A percentile compares a stretch with the other conserved stretches of the same genome.
Conservation (phyloP, 2,797 vertebrate genomes). For the Chiloscyllium punctatum region DNA sequence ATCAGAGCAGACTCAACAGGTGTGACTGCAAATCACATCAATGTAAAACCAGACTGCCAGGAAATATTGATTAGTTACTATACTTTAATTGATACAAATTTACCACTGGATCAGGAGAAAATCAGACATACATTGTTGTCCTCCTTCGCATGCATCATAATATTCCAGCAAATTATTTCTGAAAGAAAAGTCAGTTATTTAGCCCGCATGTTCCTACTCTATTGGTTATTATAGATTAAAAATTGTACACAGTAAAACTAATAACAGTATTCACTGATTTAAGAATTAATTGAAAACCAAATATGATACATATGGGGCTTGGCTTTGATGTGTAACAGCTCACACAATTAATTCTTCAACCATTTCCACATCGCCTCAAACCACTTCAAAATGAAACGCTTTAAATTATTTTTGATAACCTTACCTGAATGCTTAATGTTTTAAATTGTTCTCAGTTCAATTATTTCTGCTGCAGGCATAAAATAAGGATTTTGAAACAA, state of each 20-base stretch:
- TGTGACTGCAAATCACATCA: background rate
- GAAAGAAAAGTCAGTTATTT: background rate
- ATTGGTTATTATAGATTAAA: background rate
- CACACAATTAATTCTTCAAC: background rate
- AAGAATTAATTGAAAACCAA: background rate
- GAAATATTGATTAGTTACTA: background rate
- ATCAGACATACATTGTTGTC: background rate
- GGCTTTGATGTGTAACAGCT: background rate
- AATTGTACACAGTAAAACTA: background rate
- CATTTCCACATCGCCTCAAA: background rate
- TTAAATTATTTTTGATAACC: slow-evolving; percentile 28
- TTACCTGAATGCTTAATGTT: background rate
- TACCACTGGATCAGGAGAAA: background rate
- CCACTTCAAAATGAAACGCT: background rate
- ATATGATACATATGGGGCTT: background rate
- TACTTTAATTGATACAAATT: background rate
- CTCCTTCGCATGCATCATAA: background rate
- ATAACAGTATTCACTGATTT: background rate
- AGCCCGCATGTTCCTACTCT: too few relatives aligned
- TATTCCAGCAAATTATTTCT: background rate
- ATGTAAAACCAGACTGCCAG: background rate
- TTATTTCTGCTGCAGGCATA: background rate
- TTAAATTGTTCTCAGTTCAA: background rate
- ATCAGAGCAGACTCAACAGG: background rate
- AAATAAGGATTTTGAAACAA: background rate